Conservation (phyloP, 2,888 invertebrate species). For the Yponomeuta sedellus region DNA sequence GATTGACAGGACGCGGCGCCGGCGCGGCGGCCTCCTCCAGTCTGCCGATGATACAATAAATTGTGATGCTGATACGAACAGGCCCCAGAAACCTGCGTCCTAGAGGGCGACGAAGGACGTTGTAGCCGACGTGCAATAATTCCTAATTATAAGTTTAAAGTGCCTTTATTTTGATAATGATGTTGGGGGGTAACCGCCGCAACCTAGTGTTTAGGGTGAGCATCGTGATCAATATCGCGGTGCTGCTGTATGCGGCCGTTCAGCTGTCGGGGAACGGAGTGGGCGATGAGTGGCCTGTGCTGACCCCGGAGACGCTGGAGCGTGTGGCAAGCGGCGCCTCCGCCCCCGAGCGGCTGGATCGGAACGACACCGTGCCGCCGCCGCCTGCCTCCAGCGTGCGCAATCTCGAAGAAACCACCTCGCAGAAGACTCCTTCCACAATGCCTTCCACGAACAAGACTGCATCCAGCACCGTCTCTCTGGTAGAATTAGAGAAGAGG, state of each 20-base stretch:
- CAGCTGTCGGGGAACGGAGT: constrained; percentile 67
- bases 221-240: constrained; percentile 83
- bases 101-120: constrained; percentile 74
- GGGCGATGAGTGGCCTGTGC: constrained; percentile 48
- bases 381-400: constrained; percentile 37
- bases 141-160: constrained; percentile 53
- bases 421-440: constrained; percentile 62
- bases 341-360: constrained; percentile 27
- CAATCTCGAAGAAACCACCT: constrained; percentile 54
- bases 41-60: constrained; percentile 67
- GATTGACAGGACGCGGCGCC: constrained; percentile 45
- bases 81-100: constrained; percentile 71
- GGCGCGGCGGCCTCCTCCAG: constrained; percentile 51
- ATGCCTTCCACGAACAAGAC: constrained; percentile 58
- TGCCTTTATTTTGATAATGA: constrained; percentile 51
- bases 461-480: constrained; percentile 60
- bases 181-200: constrained; percentile 71
- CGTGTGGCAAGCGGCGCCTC: constrained; percentile 3
- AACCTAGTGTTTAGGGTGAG: constrained; percentile 85
- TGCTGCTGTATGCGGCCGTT: constrained; percentile 82
- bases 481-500: constrained; percentile 53
- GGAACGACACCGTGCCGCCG: constrained; percentile 49
- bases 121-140: constrained; percentile 35
- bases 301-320: constrained; percentile 45
- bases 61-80: constrained; percentile 73